Evolutionary conservation across 2,113 vertebrate genomes (phyloP).

Genomic region (Panurus biarmicus): DNA sequence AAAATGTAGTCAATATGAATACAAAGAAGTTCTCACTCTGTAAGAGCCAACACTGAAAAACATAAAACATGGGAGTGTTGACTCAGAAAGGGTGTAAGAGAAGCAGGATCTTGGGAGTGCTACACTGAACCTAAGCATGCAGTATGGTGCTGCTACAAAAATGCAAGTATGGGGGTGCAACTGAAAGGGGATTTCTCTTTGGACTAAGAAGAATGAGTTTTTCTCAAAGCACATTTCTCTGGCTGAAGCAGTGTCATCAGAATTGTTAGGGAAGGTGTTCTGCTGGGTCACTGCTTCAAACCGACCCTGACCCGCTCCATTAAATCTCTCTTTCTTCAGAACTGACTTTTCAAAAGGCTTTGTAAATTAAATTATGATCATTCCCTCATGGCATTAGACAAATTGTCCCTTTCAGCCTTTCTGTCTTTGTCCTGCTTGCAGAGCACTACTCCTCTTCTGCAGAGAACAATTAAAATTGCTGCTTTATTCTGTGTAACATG

Average conservation of each 20-base stretch:
- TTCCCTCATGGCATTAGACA: neutral
- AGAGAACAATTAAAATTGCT: neutral
- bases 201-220: neutral
- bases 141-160: neutral
- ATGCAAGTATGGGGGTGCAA: neutral
- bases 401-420: neutral
- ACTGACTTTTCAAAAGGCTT: neutral
- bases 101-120: neutral
- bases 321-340: neutral
- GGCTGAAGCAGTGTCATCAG: neutral
- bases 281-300: neutral
- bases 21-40: neutral
- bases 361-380: neutral
- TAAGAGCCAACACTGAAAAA: neutral
- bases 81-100: neutral
- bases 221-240: neutral
- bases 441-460: neutral
- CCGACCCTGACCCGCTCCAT: accelerated
- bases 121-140: neutral
- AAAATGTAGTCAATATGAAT: conserved; percentile 20
- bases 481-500: neutral
- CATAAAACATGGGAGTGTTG: neutral
- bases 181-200: neutral
- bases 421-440: neutral
- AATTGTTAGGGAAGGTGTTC: neutral